Conservation (phyloP, 1,140 invertebrate genomes). For the Diorhabda carinulata region DNA sequence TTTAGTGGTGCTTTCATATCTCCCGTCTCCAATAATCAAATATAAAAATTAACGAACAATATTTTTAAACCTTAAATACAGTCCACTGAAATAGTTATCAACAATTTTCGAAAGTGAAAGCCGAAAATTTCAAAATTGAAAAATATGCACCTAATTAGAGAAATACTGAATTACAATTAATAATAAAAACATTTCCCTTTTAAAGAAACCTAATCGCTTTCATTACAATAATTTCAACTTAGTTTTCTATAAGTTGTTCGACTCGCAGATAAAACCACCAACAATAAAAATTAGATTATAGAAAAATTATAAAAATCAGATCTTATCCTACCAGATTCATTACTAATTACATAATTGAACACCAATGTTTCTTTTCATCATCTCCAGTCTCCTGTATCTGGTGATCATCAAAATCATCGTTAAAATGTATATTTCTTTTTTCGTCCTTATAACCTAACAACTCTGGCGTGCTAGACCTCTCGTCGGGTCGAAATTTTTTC, state of each 20-base stretch:
- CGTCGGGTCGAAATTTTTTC: conserved; percentile 30
- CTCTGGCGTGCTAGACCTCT: conserved; percentile 42
- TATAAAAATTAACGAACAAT: no score
- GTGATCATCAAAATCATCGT: conserved; percentile 23
- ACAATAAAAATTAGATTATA: background rate
- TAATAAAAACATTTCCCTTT: no score
- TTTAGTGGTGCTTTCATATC: no score
- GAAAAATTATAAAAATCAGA: conserved; percentile 9
- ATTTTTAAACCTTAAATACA: no score
- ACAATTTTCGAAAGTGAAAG: background rate
- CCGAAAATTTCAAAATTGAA: conserved; percentile 3
- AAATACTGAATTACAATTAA: no score
- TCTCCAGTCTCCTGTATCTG: conserved; percentile 17
- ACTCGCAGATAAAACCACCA: no score
- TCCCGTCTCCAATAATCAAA: no score
- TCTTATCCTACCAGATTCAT: background rate
- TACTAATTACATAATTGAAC: conserved; percentile 36
- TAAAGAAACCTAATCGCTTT: no score
- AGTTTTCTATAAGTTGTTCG: no score
- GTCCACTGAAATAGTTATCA: no score
- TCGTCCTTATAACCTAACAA: conserved; percentile 39
- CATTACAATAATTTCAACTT: no score
- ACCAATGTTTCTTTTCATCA: conserved; percentile 34
- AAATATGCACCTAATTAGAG: background rate
- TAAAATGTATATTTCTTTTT: conserved; percentile 22